Evolutionary conservation across 2,888 invertebrate genomes (phyloP), one percentile per base, ranked within the genome.

Genomic region (Panzeria rudis): DNA sequence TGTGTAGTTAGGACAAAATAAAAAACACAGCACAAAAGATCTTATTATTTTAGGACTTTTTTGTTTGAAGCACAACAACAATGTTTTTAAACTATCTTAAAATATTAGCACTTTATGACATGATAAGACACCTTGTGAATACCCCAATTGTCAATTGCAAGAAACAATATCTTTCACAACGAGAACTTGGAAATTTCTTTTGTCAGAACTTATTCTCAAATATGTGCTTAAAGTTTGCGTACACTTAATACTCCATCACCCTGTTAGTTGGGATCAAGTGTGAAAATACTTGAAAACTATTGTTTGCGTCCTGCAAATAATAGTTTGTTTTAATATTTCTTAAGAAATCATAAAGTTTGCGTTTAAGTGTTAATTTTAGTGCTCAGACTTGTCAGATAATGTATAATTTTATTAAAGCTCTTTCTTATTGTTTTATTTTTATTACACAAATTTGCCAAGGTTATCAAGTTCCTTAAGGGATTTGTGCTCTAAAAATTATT

Each of bases 311-410:
- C 35, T 47, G 44, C 17, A 59, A 64, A 64, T 20, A 54, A 20
- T 5, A 29, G 38, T 64, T 76, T 61, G 3, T 6, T 41, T 47
- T 66, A 20, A 6, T 54, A 54, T 64, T 44, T 61, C 38, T 41
- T 29, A 47, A 35, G 50, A 69, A 52, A 78, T 35, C 38, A n/a
- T 68, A 23, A 66, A 56, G 56, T 68, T 47, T 47, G 25, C 50
- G 5, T 78, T 69, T 50, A 61, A 61, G 38, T 69, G 15, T 8
- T 35, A 4, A 35, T 35, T 35, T 44, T 25, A 3, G 4, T 64
- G n/a, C 8, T 8, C 17, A 29, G 4, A 13, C 2, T 11, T 32
- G 11, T 7, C 5, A 15, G 1, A 7, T 20, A 3, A 20, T 44
- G 9, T 20, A 23, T 20, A 32, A 11, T 66, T 44, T 54, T 5